Evolutionary conservation across 2,797 vertebrate genomes (phyloP).

Genomic region (Peromyscus melanophrys): DNA sequence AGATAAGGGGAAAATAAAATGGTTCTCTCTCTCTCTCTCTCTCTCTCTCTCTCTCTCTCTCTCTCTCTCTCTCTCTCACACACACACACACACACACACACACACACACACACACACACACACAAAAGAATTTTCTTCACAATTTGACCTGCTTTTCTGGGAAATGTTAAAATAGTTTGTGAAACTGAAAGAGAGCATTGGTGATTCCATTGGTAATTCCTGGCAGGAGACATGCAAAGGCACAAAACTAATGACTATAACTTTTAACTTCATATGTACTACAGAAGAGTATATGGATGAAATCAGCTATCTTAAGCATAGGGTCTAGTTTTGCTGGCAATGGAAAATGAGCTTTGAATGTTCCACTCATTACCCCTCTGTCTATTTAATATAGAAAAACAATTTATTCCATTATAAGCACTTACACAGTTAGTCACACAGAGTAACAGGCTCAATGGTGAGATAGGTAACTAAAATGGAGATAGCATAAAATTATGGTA

Average conservation of each 20-base stretch:
- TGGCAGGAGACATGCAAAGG: background rate
- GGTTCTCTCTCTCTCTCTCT: too few species aligned
- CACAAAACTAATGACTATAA: background rate
- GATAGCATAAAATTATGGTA: background rate
- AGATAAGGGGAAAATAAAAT: background rate
- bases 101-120: background rate
- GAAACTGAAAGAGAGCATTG: background rate
- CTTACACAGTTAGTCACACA: background rate
- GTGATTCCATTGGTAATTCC: too few species aligned
- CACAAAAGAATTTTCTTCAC: background rate
- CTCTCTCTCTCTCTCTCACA: too few species aligned
- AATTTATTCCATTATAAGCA: background rate
- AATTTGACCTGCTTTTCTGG: background rate
- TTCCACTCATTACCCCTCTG: background rate
- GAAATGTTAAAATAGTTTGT: background rate
- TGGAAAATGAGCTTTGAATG: background rate
- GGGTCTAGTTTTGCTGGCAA: background rate
- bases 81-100: background rate
- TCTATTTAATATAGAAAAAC: background rate
- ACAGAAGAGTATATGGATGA: background rate
- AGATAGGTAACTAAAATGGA: background rate
- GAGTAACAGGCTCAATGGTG: background rate
- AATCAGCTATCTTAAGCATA: background rate
- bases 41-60: too few species aligned
- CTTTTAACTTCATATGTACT: background rate